Base-by-base conservation (phyloP, 2,113 vertebrate genomes). In the Vulpes lagopus region DNA sequence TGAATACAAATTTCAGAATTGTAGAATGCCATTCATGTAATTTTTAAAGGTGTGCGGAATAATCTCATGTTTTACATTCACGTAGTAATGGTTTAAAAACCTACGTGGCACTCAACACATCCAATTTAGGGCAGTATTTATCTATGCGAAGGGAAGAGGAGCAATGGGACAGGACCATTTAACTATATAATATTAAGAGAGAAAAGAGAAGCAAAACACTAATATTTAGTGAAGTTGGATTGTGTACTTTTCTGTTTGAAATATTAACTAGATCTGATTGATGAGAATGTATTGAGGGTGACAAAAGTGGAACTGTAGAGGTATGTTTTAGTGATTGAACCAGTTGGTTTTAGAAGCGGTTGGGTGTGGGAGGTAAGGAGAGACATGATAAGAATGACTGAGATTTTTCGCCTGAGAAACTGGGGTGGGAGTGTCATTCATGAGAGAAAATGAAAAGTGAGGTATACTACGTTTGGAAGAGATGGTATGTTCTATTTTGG, bases 381-480 rank as follows among this genome's bases (percentile, higher is more conserved):
- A 78, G 11, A 80, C 1, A 1, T 95, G 23, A 82, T 69, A 64
- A 78, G 59, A 53, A 57, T 87, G n/a, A 51, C 43, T 90, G 38
- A 51, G 80, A 93, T 19, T 83, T 84, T 71, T 69, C 32, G 32
- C 62, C 62, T 89, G 30, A 89, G 78, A 84, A 80, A 62, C 30
- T 73, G 65, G 3, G 80, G 6, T 53, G 55, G 57, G 67, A 10
- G 22, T 59, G 64, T 92, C 38, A 57, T 94, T 94, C 49, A 53
- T 60, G 38, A 64, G 85, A 82, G 69, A 81, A 65, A 60, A 82
- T 60, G 20, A 87, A 89, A 38, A 64, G 5, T 83, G 38, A 67
- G 5, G 53, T 71, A 91, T 38, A 89, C 67, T 20, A 89, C 16
- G 35, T 91, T 79, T 91, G 69, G 49, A n/a, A 83, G 96, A 95